Base-by-base conservation (phyloP, 2,113 vertebrate genomes). In the Corythaixoides concolor region DNA sequence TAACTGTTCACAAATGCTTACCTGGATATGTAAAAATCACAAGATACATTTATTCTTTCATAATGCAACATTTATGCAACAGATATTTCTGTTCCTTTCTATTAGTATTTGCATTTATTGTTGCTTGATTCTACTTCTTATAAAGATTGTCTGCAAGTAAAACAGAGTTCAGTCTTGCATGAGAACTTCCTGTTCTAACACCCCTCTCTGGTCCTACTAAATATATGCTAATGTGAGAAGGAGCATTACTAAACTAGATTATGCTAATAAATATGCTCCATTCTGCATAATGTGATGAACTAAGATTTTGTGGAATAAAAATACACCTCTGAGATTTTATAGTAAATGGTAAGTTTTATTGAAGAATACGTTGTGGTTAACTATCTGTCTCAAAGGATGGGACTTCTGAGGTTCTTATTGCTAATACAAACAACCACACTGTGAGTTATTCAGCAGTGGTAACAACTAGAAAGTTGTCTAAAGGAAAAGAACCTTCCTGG, bases 341-440 rank as follows among this genome's bases (percentile, higher is more conserved):
- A 45, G 43, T 33, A 92, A 94, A 81, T n/a, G 21, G 3, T 67
- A 89, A 75, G 24, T 92, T 81, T 95, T 75, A 78, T 56, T 85
- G 35, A 78, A 75, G 60, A 89, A 78, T 90, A 97, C 90, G 82
- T 82, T 92, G 76, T 63, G 55, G 89, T 90, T 96, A 95, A 89
- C 90, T 95, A 80, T 81, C 13, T 78, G 11, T 85, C 86, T 74
- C 77, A 52, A 78, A 94, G 60, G 59, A 89, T 64, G 4, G 23
- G 27, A 52, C 9, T 87, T 90, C 67, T 78, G 20, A n/a, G 15
- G 30, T 80, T 88, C 90, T 93, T 62, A 60, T 7, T 64, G 73
- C 26, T 89, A 43, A 84, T 78, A 56, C 80, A 78, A 74, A 53
- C 32, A 55, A 47, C 45, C 27, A 39, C 69, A 76, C 11, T 66